Evolutionary conservation across 2,113 vertebrate genomes (phyloP).

Genomic region (Aleadryas rufinucha): DNA sequence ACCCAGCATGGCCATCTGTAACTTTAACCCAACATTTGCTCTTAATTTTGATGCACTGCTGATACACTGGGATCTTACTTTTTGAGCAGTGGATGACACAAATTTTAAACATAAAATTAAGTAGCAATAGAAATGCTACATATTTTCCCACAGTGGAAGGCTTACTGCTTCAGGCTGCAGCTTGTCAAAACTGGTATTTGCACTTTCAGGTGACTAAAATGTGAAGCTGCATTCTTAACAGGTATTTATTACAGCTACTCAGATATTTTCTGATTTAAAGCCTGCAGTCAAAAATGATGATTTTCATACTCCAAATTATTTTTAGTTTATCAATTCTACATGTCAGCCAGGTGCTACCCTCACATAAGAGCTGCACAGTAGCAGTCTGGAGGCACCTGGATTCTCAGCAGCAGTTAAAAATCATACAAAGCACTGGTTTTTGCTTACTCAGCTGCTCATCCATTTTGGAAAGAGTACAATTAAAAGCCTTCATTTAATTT

Average conservation of each 20-base stretch:
- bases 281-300: not conserved
- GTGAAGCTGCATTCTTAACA: not conserved
- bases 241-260: not conserved
- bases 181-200: not conserved
- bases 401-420: not conserved
- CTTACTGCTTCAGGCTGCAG: not conserved
- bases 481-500: not conserved
- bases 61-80: not conserved
- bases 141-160: not conserved
- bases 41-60: not conserved
- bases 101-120: not conserved
- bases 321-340: not conserved
- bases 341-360: not conserved
- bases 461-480: not conserved
- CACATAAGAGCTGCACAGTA: not conserved
- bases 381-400: not conserved
- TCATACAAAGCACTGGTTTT: not conserved
- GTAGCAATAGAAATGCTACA: not conserved
- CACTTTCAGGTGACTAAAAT: not conserved
- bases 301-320: not conserved
- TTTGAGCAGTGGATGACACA: not conserved
- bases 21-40: not conserved
- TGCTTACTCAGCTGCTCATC: not conserved
- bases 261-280: not conserved
- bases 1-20: not conserved